Conservation (phyloP, 2,113 vertebrate genomes). For the Merops nubicus region DNA sequence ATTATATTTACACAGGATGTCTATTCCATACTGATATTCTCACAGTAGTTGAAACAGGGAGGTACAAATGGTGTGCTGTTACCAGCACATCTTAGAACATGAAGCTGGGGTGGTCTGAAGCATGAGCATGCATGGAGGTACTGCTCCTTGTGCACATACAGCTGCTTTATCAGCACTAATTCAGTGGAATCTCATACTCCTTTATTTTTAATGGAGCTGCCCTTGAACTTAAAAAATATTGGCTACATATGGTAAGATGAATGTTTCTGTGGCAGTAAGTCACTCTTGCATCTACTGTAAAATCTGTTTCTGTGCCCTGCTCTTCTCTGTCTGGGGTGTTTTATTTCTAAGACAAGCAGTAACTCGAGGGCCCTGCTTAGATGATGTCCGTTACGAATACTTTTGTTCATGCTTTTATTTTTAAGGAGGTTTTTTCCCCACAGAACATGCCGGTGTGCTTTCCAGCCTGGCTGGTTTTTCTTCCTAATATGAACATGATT, state of each 20-base stretch:
- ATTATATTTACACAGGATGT: accelerated
- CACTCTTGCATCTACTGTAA: neutral
- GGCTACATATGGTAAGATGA: neutral
- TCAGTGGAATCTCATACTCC: neutral
- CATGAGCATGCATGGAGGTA: accelerated
- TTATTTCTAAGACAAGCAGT: neutral
- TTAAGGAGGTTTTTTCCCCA: neutral
- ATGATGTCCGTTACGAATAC: neutral
- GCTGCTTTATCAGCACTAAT: neutral
- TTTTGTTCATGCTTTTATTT: neutral
- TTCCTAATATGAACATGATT: neutral
- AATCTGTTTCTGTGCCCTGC: neutral
- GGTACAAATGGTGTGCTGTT: neutral
- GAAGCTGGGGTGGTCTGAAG: accelerated
- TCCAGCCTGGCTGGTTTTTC: neutral
- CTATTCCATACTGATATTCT: neutral
- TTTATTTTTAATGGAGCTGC: neutral
- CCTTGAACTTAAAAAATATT: neutral
- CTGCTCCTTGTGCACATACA: accelerated
- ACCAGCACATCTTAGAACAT: neutral
- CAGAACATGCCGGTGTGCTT: neutral
- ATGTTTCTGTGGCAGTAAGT: neutral
- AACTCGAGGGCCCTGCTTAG: neutral
- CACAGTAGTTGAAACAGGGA: neutral
- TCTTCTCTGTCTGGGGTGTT: neutral